phyloP scores from a whole-genome alignment of 2,797 vertebrate species.

The Pipistrellus nathusii region DNA sequence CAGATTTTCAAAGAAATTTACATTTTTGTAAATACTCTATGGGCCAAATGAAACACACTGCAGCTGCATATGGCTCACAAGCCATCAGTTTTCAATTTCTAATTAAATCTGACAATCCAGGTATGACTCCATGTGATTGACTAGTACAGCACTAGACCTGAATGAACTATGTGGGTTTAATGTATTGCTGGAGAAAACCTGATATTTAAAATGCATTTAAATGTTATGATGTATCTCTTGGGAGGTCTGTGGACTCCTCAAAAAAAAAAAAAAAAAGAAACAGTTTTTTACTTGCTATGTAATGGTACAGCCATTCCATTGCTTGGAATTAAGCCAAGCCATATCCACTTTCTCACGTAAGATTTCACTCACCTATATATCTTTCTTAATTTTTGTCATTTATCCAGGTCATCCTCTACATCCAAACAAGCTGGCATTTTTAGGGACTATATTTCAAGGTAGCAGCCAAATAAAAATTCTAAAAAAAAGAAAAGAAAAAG shows the following conservation, averaged over 20 bases:
- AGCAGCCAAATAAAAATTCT: conserved; percentile 76
- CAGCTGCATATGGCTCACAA: background rate
- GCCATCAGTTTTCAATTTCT: conserved; percentile 30
- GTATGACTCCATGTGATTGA: background rate
- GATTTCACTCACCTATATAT: conserved; percentile 82
- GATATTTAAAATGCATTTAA: conserved; percentile 37
- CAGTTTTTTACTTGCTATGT: background rate
- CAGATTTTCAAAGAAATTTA: background rate
- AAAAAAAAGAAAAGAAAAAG: conserved; percentile 54
- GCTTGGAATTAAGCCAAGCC: background rate
- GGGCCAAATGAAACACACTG: background rate
- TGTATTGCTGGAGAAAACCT: background rate
- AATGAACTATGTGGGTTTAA: background rate
- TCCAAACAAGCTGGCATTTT: conserved; percentile 83
- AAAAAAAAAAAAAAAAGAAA: background rate
- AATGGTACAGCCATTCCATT: conserved; percentile 20
- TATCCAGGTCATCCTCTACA: conserved; percentile 81
- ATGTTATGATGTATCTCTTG: background rate
- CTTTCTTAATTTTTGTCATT: conserved; percentile 76
- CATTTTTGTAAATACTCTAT: conserved; percentile 28
- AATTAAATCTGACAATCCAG: background rate
- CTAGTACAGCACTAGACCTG: background rate
- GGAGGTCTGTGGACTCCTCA: background rate
- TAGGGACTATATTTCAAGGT: conserved; percentile 71
- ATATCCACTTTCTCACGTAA: conserved; percentile 26